phyloP scores from a whole-genome alignment of 2,888 invertebrate species.

The Drosophila neotestacea region DNA sequence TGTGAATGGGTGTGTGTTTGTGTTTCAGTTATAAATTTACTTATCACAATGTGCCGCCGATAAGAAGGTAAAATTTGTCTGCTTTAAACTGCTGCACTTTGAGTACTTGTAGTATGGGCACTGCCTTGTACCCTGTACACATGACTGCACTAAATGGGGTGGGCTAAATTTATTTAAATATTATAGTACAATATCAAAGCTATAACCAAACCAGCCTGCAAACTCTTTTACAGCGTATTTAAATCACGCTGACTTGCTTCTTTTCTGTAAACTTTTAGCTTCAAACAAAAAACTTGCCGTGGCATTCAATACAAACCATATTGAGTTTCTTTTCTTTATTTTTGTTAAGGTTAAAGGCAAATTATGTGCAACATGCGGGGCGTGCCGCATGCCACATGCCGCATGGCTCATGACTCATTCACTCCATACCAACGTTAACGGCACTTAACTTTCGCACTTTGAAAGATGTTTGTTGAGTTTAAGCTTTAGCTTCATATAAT shows the following conservation, averaged over 20 bases:
- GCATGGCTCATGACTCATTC: slow-evolving; percentile 54
- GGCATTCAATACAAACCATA: slow-evolving; percentile 32
- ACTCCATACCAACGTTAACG: slow-evolving; percentile 54
- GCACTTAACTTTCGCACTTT: slow-evolving; percentile 72
- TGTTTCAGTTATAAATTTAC: slow-evolving; percentile 64
- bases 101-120: slow-evolving; percentile 14
- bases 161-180: background rate
- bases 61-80: slow-evolving; percentile 60
- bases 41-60: slow-evolving; percentile 59
- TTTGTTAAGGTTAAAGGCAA: slow-evolving; percentile 29
- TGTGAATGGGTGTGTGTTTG: slow-evolving; percentile 28
- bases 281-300: slow-evolving; percentile 32
- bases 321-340: slow-evolving; percentile 5
- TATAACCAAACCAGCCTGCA: too few relatives aligned
- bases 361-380: slow-evolving; percentile 52
- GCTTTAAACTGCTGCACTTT: slow-evolving; percentile 50
- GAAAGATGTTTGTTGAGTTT: slow-evolving; percentile 43
- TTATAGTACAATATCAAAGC: too few relatives aligned
- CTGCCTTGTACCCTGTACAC: slow-evolving; percentile 6
- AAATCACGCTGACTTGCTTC: slow-evolving; percentile 5
- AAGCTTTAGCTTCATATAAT: slow-evolving; percentile 67
- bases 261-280: slow-evolving; percentile 22
- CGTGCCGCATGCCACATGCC: slow-evolving; percentile 7
- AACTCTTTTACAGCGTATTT: slow-evolving; percentile 2
- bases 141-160: background rate